Percentiles rank a stretch among this genome's conserved stretches.
phyloP scores from a whole-genome alignment of 2,888 invertebrate genomes.

The Alloscopus bannaensis region DNA sequence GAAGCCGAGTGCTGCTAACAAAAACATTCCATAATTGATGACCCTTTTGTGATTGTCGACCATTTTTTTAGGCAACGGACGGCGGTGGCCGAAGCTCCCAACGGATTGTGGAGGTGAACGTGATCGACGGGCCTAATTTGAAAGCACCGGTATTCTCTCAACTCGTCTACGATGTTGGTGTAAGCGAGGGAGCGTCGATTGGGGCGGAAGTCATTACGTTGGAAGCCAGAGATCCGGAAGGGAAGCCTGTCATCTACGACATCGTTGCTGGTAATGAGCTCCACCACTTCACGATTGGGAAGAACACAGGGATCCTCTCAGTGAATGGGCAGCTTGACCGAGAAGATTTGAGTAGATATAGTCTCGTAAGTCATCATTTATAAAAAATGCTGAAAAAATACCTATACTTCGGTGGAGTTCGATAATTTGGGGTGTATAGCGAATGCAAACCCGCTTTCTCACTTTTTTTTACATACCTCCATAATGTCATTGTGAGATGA shows the following conservation, averaged over 20 bases:
- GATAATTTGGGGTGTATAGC: conserved; percentile 21
- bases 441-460: background rate
- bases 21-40: conserved; percentile 30
- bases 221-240: conserved; percentile 73
- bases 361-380: conserved; percentile 80
- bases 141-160: conserved; percentile 89
- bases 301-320: conserved; percentile 90
- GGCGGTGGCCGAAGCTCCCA: conserved; percentile 87
- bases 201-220: conserved; percentile 74
- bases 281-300: conserved; percentile 90
- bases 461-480: background rate
- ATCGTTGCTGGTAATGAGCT: conserved; percentile 92
- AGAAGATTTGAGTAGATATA: conserved; percentile 91
- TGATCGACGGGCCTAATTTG: conserved; percentile 88
- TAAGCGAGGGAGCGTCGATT: conserved; percentile 92
- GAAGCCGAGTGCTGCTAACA: too few relatives aligned
- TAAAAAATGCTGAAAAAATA: too few relatives aligned
- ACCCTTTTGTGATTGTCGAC: conserved; percentile 16
- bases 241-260: conserved; percentile 86
- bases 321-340: conserved; percentile 90
- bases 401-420: too few relatives aligned
- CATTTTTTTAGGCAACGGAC: conserved; percentile 79
- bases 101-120: conserved; percentile 89
- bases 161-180: conserved; percentile 89
- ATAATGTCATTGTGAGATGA: background rate